Evolutionary conservation across 2,797 vertebrate genomes (phyloP).

Genomic region (Potorous gilbertii): DNA sequence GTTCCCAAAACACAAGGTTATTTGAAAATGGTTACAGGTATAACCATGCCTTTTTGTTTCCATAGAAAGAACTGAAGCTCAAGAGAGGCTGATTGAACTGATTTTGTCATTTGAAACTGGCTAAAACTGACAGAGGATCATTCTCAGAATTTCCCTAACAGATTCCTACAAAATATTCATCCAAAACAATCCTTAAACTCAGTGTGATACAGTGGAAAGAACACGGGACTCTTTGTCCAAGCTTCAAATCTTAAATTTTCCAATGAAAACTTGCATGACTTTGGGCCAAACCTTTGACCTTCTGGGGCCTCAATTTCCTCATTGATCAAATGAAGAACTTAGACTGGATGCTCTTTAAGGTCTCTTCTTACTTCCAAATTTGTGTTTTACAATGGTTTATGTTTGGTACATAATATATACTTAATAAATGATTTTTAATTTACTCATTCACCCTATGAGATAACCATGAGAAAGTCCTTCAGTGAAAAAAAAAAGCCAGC

Average conservation of each 20-base stretch:
- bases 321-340: not conserved
- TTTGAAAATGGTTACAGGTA: conserved; percentile 27
- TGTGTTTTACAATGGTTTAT: not conserved
- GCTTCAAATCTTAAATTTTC: not conserved
- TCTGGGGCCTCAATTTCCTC: not conserved
- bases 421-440: not conserved
- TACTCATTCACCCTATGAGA: not conserved
- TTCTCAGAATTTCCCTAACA: conserved; percentile 30
- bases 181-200: not conserved
- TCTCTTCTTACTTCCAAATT: not conserved
- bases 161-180: conserved; percentile 10
- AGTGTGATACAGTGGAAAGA: not conserved
- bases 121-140: not conserved
- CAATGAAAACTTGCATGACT: not conserved
- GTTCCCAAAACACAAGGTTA: conserved; percentile 39
- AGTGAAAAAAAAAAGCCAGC: not conserved
- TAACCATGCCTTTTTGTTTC: conserved; percentile 9
- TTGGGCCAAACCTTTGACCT: not conserved
- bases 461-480: not conserved
- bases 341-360: not conserved
- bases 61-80: conserved; percentile 8
- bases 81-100: conserved; percentile 1
- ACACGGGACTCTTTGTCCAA: not conserved
- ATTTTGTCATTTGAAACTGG: not conserved
- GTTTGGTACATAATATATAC: not conserved